phyloP scores from a whole-genome alignment of 2,797 vertebrate species.

The Coluber constrictor region DNA sequence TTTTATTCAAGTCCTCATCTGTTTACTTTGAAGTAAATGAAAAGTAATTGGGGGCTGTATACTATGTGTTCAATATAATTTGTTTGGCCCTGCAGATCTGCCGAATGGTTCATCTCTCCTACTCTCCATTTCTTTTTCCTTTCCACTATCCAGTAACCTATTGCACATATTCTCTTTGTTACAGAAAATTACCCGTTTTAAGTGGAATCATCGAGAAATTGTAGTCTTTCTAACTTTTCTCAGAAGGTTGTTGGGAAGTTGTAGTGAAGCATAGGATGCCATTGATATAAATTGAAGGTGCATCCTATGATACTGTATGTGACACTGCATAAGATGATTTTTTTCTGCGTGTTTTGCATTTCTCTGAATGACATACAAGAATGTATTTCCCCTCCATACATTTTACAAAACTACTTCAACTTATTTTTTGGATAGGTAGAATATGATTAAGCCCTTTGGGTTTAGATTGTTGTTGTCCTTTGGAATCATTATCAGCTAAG shows the following conservation, averaged over 20 bases:
- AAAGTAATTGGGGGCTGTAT: not conserved
- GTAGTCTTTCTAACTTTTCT: not conserved
- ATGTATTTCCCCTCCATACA: not conserved
- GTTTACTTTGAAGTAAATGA: not conserved
- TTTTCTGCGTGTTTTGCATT: not conserved
- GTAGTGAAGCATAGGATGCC: not conserved
- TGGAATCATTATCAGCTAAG: not conserved
- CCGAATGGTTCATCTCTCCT: not conserved
- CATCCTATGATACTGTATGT: not conserved
- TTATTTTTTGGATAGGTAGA: not conserved
- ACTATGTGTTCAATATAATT: not conserved
- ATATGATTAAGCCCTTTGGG: not conserved
- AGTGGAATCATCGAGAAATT: not conserved
- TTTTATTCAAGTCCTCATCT: not conserved
- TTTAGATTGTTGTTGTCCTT: not conserved
- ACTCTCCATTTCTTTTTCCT: not conserved
- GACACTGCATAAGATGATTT: not conserved
- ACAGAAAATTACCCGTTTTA: not conserved
- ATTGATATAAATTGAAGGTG: not conserved
- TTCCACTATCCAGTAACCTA: not conserved
- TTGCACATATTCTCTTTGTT: not conserved
- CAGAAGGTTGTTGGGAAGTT: not conserved
- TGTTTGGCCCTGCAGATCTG: not conserved
- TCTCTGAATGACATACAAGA: not conserved
- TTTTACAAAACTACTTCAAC: not conserved